A percentile compares a stretch with the other conserved stretches of the same genome.
Evolutionary conservation across 92 coral and sea anemone species (phyloP).

Genomic region (Plumapathes pennacea): DNA sequence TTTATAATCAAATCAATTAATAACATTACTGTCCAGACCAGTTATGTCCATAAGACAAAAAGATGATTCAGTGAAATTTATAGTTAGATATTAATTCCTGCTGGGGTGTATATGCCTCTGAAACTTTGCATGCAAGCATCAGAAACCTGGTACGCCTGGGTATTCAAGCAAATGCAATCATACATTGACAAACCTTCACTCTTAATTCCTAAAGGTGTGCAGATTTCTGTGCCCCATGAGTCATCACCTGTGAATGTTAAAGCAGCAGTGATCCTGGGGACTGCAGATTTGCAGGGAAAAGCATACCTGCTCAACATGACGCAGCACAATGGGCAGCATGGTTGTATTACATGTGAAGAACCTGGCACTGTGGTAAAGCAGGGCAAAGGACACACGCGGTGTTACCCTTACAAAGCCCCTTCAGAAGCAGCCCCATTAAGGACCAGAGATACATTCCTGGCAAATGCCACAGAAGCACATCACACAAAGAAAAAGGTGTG

Average conservation of each 20-base stretch:
- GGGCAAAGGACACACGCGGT: constrained; percentile 52
- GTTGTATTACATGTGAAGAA: constrained; percentile 59
- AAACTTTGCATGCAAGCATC: no score
- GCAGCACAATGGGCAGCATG: constrained; percentile 44
- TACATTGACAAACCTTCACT: no score
- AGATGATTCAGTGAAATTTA: no score
- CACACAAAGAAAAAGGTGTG: constrained; percentile 10
- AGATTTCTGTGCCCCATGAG: neutral
- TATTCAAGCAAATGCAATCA: no score
- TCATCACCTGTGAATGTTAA: constrained; percentile 13
- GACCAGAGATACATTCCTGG: constrained; percentile 2
- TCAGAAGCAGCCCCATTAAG: constrained; percentile 18
- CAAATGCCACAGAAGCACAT: constrained; percentile 5
- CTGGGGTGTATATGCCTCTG: no score
- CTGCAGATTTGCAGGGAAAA: constrained; percentile 53
- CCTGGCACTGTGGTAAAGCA: constrained; percentile 37
- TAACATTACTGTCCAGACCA: no score
- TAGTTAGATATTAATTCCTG: no score
- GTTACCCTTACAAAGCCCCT: constrained; percentile 32
- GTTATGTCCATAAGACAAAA: no score
- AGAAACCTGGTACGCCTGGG: no score
- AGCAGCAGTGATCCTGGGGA: constrained; percentile 45
- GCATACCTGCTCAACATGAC: constrained; percentile 37
- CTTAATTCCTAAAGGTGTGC: neutral
- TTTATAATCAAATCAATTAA: no score